These are phyloP conservation scores for Drosophila paranaensis DNA, from an alignment of 2,888 invertebrate genomes.

Conservation along the genomic window DNA sequence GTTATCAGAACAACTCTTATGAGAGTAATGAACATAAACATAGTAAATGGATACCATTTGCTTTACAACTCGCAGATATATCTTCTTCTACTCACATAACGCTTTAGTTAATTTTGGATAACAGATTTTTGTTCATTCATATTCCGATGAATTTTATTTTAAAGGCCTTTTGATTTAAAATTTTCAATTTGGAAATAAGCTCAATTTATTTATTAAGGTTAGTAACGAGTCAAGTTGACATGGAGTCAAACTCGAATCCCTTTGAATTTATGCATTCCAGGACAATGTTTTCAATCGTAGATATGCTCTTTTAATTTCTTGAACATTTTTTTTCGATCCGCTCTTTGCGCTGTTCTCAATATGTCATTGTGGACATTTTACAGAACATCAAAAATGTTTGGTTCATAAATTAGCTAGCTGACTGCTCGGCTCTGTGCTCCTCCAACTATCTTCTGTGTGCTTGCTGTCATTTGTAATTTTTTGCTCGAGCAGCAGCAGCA, in stretches of 20 bases:
- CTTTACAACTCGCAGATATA: too few species aligned
- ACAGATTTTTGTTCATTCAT: too few species aligned
- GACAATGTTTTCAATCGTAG: background rate
- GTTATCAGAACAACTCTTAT: too few species aligned
- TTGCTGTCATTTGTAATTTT: slow-evolving; percentile 70
- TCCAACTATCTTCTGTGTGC: slow-evolving; percentile 35
- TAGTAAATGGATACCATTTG: too few species aligned
- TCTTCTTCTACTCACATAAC: too few species aligned
- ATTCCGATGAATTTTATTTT: too few species aligned
- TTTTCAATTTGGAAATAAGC: too few species aligned
- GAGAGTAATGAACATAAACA: too few species aligned
- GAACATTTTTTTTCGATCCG: background rate
- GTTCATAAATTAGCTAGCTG: slow-evolving; percentile 65
- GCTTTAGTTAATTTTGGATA: too few species aligned
- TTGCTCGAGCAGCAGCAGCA: slow-evolving; percentile 46
- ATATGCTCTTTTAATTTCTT: slow-evolving; percentile 7
- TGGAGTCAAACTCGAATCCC: background rate
- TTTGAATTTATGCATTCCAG: background rate
- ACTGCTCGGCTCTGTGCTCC: slow-evolving; percentile 16
- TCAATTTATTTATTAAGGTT: background rate
- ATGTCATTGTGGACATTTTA: slow-evolving; percentile 74
- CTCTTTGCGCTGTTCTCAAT: slow-evolving; percentile 30
- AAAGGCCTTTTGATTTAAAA: too few species aligned
- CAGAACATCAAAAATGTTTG: slow-evolving; percentile 68
- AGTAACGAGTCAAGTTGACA: background rate